These are phyloP conservation scores for Ceratosolen solmsi DNA, from an alignment of 1,140 invertebrate genomes.

Conservation along the genomic window DNA sequence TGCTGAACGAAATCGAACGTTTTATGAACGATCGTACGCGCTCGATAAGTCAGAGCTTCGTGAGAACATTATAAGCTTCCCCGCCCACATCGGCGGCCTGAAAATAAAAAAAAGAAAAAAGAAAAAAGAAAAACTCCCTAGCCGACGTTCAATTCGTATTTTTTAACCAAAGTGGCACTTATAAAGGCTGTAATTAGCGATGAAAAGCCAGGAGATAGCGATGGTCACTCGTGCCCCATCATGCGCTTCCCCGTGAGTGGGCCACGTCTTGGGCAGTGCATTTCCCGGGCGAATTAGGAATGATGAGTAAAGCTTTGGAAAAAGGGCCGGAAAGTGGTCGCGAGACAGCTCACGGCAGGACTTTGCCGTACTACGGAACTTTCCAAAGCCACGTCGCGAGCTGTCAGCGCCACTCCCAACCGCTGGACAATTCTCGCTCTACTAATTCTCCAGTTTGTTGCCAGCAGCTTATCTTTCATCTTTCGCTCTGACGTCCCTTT, in stretches of 20 bases:
- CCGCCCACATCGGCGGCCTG: no score
- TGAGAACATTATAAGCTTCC: neutral
- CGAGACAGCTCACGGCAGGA: neutral
- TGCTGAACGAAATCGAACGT: no score
- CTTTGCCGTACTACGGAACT: conserved; percentile 6
- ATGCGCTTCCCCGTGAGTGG: neutral
- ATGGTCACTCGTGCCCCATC: no score
- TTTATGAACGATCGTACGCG: no score
- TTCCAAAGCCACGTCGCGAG: conserved; percentile 34
- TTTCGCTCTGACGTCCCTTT: neutral
- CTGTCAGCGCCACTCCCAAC: conserved; percentile 42
- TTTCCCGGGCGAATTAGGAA: conserved; percentile 30
- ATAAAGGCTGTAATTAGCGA: neutral
- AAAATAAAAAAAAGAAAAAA: no score
- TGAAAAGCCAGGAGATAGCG: neutral
- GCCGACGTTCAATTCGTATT: neutral
- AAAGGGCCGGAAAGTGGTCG: neutral
- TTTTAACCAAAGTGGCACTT: neutral
- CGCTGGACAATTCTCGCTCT: conserved; percentile 24
- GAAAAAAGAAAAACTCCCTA: neutral
- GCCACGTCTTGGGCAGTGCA: neutral
- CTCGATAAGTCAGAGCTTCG: neutral
- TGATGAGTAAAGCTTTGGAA: neutral
- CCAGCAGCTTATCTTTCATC: neutral
- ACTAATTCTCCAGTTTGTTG: conserved; percentile 6